Conservation (phyloP, 2,797 vertebrate species). For the Gymnopithys bicolor region DNA sequence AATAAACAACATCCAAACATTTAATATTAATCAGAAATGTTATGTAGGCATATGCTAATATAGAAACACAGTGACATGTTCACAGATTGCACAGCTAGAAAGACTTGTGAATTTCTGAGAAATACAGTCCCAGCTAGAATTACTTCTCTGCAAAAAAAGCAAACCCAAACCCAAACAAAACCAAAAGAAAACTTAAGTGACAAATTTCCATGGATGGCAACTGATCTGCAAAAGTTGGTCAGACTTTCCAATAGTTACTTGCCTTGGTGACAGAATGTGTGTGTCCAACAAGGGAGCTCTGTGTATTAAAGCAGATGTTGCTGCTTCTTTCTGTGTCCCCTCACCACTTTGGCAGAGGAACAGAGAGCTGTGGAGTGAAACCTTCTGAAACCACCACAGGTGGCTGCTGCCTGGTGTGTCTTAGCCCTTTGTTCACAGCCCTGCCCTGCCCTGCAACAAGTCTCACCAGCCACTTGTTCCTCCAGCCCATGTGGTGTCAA, state of each 20-base stretch:
- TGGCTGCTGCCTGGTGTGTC: not conserved
- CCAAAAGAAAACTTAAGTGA: not conserved
- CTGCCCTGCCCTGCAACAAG: not conserved
- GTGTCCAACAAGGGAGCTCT: not conserved
- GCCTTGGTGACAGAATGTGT: not conserved
- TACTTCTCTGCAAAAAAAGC: not conserved
- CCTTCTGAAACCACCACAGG: not conserved
- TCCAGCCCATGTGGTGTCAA: not conserved
- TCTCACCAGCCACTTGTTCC: not conserved
- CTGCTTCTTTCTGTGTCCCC: not conserved
- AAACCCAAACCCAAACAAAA: not conserved
- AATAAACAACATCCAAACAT: not conserved
- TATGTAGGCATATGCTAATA: not conserved
- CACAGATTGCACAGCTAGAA: not conserved
- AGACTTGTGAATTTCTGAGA: not conserved
- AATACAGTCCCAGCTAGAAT: not conserved
- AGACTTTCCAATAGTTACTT: not conserved
- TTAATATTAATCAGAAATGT: constrained; percentile 1
- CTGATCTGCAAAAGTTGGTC: not conserved
- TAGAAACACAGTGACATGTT: not conserved
- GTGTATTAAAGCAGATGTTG: not conserved
- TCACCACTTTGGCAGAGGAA: not conserved
- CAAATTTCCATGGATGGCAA: not conserved
- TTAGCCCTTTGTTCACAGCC: not conserved
- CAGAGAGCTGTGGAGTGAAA: not conserved